Evolutionary conservation across 1,140 invertebrate genomes (phyloP), one percentile per base, ranked within the genome.

Genomic region (Calliphora vicina): DNA sequence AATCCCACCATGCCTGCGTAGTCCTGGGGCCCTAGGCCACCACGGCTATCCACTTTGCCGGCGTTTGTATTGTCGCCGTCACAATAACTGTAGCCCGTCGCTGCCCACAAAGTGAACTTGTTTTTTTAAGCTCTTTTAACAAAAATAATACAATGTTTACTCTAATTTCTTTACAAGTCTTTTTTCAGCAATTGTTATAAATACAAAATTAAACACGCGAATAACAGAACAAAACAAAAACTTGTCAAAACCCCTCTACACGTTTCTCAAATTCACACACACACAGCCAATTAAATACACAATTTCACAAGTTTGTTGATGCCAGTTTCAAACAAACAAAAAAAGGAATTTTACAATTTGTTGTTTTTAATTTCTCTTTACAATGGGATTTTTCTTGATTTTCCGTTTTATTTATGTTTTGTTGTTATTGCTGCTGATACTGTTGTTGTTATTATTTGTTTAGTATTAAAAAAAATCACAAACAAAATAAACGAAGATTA

Each of bases 1-100:
- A 91, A 86, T 84, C 90, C 91, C 84, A 91, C 90, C 91, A 91
- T 91, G 85, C 88, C 88, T 57, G 83, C 25, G 85, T 89, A 90
- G 85, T 90, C 88, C 87, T 90, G 88, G 87, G 88, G 87, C 83
- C 87, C 88, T 87, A 90, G 87, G 84, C 86, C 84, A 84, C 87
- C 83, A 80, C 88, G 86, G 78, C 87, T 87, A 90, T 90, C 89
- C 89, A 90, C 89, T 89, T 88, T 89, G 88, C 85, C 87, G 88
- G 87, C 86, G 87, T 89, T 89, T 61, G 83, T 88, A 83, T 85
- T 86, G 84, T 85, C 88, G 85, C 87, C 88, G 87, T 87, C 87
- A 89, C 88, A 88, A 85, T 85, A 86, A 84, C 85, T 84, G 87
- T 86, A 88, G 84, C 85, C 86, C 84, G 86, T 84, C 86, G 86